A percentile compares a stretch with the other conserved stretches of the same genome.
Conservation (phyloP, 2,113 vertebrate genomes). For the Microcebus griseorufus region DNA sequence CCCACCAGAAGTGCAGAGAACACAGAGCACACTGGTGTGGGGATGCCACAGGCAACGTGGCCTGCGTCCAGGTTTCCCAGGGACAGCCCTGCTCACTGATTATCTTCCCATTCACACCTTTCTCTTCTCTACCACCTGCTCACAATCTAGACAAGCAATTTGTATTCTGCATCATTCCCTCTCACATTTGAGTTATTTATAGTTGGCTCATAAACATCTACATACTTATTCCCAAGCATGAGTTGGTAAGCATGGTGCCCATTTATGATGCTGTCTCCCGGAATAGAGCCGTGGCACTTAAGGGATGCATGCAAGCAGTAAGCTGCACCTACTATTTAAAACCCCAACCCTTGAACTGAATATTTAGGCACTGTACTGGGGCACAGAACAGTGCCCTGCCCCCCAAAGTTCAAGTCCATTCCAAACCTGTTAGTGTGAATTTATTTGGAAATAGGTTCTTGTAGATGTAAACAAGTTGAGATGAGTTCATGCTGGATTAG, state of each 20-base stretch:
- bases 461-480: neutral
- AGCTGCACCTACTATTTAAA: neutral
- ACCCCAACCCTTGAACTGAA: neutral
- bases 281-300: neutral
- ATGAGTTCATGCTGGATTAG: neutral
- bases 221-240: neutral
- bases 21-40: no score
- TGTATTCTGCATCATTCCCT: neutral
- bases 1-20: neutral
- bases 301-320: neutral
- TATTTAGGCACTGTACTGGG: neutral
- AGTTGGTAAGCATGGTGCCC: neutral
- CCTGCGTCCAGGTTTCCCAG: neutral
- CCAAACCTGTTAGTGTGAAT: neutral
- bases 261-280: neutral
- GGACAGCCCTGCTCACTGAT: neutral
- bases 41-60: neutral
- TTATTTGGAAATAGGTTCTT: neutral
- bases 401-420: neutral
- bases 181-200: neutral
- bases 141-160: neutral
- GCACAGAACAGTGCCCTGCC: neutral
- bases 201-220: neutral
- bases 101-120: rapidly evolving
- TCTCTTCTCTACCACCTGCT: neutral